Conservation (phyloP, 2,797 vertebrate genomes). For the Bucorvus abyssinicus region DNA sequence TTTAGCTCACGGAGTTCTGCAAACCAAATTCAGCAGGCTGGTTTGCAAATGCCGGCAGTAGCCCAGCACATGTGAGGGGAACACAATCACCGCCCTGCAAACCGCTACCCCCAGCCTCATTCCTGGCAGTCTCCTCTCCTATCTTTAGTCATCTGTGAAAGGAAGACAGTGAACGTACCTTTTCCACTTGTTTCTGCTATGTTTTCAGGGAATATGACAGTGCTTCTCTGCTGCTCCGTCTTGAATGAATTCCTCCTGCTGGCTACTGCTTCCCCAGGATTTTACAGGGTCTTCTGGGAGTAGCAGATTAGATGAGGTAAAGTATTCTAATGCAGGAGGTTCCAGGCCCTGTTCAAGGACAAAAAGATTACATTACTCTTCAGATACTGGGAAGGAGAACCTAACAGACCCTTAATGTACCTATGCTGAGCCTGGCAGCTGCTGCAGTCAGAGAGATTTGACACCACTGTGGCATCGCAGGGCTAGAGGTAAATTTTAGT, state of each 20-base stretch:
- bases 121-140: neutral
- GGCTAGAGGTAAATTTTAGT: neutral
- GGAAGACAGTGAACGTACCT: neutral
- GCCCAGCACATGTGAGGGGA: neutral
- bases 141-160: neutral
- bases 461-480: neutral
- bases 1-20: neutral
- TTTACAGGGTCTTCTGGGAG: neutral
- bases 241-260: neutral
- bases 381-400: neutral
- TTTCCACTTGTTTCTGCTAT: neutral
- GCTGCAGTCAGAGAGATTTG: conserved; percentile 46
- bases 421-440: conserved; percentile 38
- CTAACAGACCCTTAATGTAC: neutral
- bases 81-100: neutral
- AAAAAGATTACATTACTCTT: conserved; percentile 13
- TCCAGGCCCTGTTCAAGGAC: conserved; percentile 12
- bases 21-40: neutral
- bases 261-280: neutral
- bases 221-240: neutral
- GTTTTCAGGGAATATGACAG: neutral
- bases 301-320: neutral
- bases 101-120: neutral
- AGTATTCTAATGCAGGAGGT: neutral
- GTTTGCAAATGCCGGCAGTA: neutral